These are phyloP conservation scores for Dreissena polymorpha DNA, from an alignment of 1,140 invertebrate genomes.

Conservation along the genomic window DNA sequence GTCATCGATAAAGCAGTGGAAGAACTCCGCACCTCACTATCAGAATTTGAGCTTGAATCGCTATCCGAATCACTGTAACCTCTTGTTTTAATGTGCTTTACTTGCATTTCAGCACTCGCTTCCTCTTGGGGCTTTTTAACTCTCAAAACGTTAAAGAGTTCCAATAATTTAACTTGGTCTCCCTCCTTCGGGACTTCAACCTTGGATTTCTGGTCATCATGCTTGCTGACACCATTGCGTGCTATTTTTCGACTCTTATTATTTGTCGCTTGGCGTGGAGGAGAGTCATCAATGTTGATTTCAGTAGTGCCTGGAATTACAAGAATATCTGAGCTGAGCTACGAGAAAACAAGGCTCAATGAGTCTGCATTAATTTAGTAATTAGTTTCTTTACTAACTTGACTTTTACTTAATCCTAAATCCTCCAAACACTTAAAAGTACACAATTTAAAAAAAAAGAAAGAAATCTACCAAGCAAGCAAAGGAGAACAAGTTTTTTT, in stretches of 20 bases:
- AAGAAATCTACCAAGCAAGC: too few species aligned
- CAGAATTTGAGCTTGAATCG: constrained; percentile 53
- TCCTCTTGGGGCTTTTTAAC: constrained; percentile 36
- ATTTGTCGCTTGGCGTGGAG: constrained; percentile 12
- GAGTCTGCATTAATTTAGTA: too few species aligned
- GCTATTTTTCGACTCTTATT: constrained; percentile 16
- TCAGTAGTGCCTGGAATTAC: constrained; percentile 40
- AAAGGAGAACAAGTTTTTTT: too few species aligned
- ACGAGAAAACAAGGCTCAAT: too few species aligned
- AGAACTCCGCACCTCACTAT: constrained; percentile 40
- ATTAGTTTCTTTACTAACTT: too few species aligned
- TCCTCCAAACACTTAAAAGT: too few species aligned
- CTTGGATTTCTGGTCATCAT: constrained; percentile 13
- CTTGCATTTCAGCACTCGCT: constrained; percentile 23
- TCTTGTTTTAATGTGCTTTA: constrained; percentile 32
- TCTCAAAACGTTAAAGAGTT: constrained; percentile 45
- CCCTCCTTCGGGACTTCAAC: constrained; percentile 44
- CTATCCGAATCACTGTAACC: constrained; percentile 53
- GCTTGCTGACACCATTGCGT: constrained; percentile 33
- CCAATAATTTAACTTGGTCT: constrained; percentile 41
- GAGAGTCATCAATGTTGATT: constrained; percentile 38
- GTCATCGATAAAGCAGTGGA: constrained; percentile 39
- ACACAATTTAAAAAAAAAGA: too few species aligned
- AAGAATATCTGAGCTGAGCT: background rate
- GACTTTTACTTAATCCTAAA: too few species aligned